Evolutionary conservation across 2,888 invertebrate species (phyloP), one percentile per base, ranked within the genome.

Genomic region (Drosophila parthenogenetica): DNA sequence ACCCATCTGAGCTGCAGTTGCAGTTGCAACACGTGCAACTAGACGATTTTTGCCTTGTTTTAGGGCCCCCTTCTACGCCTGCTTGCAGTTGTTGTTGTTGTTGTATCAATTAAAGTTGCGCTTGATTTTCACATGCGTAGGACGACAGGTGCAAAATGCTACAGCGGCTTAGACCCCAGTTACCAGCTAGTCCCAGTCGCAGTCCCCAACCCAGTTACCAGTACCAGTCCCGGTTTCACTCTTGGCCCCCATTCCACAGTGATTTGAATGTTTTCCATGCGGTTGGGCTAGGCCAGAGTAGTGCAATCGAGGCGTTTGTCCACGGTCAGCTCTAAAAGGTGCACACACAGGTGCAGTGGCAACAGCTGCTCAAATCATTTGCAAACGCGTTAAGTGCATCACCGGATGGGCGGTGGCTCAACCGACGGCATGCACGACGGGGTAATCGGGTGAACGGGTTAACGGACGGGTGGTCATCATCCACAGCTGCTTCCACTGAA

Each of bases 141-240:
- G 83, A 76, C 89, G 87, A 84, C 89, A 86, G 86, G 86, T 86
- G 86, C 86, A 86, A 86, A 88, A 87, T 88, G 84, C 70, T 83
- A 65, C 81, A 84, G 68, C 78, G 72, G 65, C 81, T 83, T 79
- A 71, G 70, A 62, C 45, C 51, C 19, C 59, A 57, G 13, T 14
- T 49, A 25, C 17, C 17, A 59, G 22, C 5, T 5, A 22, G 64
- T 53, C 13, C 7, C 57, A 37, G 51, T 16, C 16, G 17, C 43
- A 22, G 49, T 37, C 49, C 39, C 19, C 43, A 61, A 48, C 50
- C 45, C 48, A 53, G 22, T 22, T 3, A 3, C 22, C 22, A 22
- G 64, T 53, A 8, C 7, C 57, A 39, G 51, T 16, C 19, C 29
- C 43, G 48, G 59, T 22, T 8, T 19, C 61, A 49, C 46, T 22